Base-by-base conservation (phyloP, 2,888 invertebrate species). In the Acleris sparsana region DNA sequence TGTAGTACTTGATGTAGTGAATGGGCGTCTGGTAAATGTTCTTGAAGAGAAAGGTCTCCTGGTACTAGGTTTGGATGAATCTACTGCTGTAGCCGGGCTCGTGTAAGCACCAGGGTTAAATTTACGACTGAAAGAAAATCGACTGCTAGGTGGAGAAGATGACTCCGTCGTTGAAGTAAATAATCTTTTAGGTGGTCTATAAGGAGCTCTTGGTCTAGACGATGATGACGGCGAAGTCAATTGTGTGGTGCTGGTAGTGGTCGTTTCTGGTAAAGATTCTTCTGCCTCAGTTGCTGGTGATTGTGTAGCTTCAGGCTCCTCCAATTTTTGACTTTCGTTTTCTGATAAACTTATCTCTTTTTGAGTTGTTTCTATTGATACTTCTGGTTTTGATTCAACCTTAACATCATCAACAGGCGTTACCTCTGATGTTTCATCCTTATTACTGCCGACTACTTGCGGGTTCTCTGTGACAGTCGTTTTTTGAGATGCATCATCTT, bases 71-170 rank as follows among this genome's bases (percentile, higher is more conserved):
- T 76, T 83, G 53, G 88, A 82, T 18, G 83, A 74, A 68, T 82
- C 82, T 72, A 83, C 84, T n/a, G 46, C 6, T 46, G 90, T 80
- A 3, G 89, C 76, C 46, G 93, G 93, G 61, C 92, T 93, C 17
- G 93, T 93, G 57, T 91, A 93, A 5, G 79, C 88, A 22, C 93
- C 92, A 53, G 86, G 87, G 70, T 90, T 93, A 72, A 83, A 93
- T 79, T 92, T 93, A 18, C 93, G 86, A 68, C 93, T 93, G 62
- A 88, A 93, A 9, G 33, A 33, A n/a, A 82, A 81, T 79, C 85
- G 85, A 67, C 84, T 90, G 48, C 88, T 89, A 13, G 86, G 85
- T 48, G 87, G 80, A 13, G 82, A 66, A 22, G 87, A 74, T 16
- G 85, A 71, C 73, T 89, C 89, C n/a, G 93, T 93, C 18, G 91